Evolutionary conservation across 2,797 vertebrate species (phyloP).

Genomic region (Hirundo rustica): DNA sequence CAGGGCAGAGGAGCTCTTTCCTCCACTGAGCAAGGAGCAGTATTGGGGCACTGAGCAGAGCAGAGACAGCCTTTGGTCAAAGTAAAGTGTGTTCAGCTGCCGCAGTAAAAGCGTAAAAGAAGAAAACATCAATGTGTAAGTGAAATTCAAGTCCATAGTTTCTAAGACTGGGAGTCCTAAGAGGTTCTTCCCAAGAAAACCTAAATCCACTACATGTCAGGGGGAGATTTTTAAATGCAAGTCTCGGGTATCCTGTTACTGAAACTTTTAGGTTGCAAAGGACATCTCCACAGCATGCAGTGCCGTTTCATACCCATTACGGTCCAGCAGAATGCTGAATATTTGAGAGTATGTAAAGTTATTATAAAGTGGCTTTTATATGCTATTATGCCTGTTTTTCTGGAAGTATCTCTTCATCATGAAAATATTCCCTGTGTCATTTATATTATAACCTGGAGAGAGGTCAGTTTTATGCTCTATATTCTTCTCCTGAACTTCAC

Average conservation of each 20-base stretch:
- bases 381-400: background rate
- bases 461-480: background rate
- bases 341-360: slow-evolving; percentile 12
- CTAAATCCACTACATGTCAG: background rate
- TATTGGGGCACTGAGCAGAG: background rate
- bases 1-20: background rate
- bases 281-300: background rate
- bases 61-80: background rate
- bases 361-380: slow-evolving; percentile 18
- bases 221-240: background rate
- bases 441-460: background rate
- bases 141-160: slow-evolving; percentile 22
- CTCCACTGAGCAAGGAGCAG: background rate
- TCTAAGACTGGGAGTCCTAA: background rate
- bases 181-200: slow-evolving; percentile 8
- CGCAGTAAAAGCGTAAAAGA: slow-evolving; percentile 8
- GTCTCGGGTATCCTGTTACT: background rate
- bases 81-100: background rate
- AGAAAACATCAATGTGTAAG: background rate
- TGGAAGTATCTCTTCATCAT: background rate
- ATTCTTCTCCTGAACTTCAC: background rate
- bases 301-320: background rate
- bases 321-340: background rate
- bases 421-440: background rate
- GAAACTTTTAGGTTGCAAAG: background rate